Conservation (phyloP, 2,888 invertebrate genomes). For the Pherbina coryleti region DNA sequence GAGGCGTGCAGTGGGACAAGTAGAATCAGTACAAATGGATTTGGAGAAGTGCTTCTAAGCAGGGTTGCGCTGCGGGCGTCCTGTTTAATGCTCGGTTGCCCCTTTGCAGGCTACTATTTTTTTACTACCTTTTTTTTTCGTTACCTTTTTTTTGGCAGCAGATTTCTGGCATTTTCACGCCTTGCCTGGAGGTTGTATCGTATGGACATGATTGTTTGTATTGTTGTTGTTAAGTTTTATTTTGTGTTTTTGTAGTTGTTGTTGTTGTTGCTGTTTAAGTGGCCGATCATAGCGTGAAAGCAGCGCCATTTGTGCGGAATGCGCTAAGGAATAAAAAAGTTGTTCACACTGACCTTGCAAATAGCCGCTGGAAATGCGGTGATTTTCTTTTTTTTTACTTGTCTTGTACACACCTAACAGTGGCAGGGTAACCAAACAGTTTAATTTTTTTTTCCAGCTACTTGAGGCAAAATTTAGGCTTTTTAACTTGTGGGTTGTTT, state of each 20-base stretch:
- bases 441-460: background rate
- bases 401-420: background rate
- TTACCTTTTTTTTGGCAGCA: background rate
- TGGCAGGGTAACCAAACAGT: background rate
- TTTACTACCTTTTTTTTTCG: background rate
- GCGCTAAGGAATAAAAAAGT: background rate
- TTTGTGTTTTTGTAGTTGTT: background rate
- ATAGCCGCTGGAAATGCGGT: background rate
- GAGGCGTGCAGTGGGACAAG: no score
- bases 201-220: background rate
- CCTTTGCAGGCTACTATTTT: background rate
- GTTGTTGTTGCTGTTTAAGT: no score
- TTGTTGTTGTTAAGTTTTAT: background rate
- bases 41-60: no score
- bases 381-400: background rate
- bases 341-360: conserved; percentile 4
- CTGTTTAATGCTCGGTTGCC: background rate
- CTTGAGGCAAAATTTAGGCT: background rate
- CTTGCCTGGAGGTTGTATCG: background rate
- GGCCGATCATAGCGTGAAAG: no score
- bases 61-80: no score
- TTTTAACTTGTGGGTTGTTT: background rate
- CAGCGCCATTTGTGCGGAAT: no score
- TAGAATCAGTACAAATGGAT: no score
- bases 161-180: background rate